Evolutionary conservation across 1,140 invertebrate genomes (phyloP), one percentile per base, ranked within the genome.

Genomic region (Brachionus koreanus): DNA sequence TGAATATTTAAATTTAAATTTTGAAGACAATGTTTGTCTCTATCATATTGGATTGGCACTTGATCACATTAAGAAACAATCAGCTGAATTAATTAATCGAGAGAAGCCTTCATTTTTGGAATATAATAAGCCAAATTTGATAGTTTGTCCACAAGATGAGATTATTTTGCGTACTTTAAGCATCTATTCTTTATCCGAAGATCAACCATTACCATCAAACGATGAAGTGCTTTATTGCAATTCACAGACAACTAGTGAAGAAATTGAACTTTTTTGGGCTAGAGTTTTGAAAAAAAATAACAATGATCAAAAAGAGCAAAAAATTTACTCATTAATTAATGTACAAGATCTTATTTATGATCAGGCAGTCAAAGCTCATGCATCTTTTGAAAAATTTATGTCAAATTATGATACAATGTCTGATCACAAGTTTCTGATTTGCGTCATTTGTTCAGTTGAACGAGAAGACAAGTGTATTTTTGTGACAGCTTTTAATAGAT

Each of bases 151-250:
- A 1, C 83, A 85, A 83, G 84, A 86, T 86, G 83, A 84, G 83
- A 81, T 82, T 57, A 77, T 79, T 1, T 39, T n/a, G 35, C 33
- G 49, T 2, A 25, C 46, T 39, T 42, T 79, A 19, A 39, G 16
- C 37, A 61, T 79, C 12, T 79, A 79, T 19, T 39, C 46, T 42
- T n/a, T 61, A 9, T 42, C 49, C 16, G 29, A 37, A 6, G 37
- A 69, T 0, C 49, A 37, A 13, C 83, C 85, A 5, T 83, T 86
- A 25, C 86, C 87, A 25, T 77, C 83, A 37, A 83, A 84, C n/a
- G 86, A 87, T 83, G 87, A 87, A 67, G 84, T 87, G 16, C 85
- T 87, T 1, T 37, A 87, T n/a, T 87, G 87, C 83, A 84, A 86
- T 65, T n/a, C 79, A 42, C 74, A 84, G 16, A 87, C 87, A 46